A percentile compares a stretch with the other conserved stretches of the same genome.
These are phyloP conservation scores for Stenodema calcarata DNA, from an alignment of 2,888 invertebrate species.

Conservation along the genomic window DNA sequence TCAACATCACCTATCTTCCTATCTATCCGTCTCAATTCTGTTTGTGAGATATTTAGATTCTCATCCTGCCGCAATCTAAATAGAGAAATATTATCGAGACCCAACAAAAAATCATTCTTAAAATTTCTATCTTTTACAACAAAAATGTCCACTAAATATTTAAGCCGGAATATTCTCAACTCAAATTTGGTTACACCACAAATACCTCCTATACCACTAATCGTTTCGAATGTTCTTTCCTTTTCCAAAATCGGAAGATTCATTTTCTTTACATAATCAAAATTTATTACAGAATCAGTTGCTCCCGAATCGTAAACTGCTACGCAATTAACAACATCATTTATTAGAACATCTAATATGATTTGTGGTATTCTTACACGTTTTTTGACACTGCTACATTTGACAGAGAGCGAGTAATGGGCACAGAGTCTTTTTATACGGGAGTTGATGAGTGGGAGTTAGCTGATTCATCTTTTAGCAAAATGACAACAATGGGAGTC, in stretches of 20 bases:
- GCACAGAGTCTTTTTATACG: too few relatives aligned
- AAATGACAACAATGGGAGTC: too few relatives aligned
- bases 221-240: not conserved
- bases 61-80: not conserved
- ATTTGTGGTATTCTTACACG: not conserved
- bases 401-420: too few relatives aligned
- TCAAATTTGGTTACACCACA: not conserved
- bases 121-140: constrained; percentile 18
- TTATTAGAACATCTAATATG: not conserved
- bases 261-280: not conserved
- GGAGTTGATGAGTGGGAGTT: too few relatives aligned
- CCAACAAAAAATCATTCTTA: not conserved
- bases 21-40: not conserved
- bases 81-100: not conserved
- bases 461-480: too few relatives aligned
- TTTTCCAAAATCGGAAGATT: not conserved
- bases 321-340: not conserved
- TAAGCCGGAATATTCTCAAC: not conserved
- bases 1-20: too few relatives aligned
- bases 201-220: not conserved
- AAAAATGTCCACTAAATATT: not conserved
- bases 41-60: not conserved
- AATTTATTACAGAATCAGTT: not conserved
- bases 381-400: too few relatives aligned
- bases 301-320: not conserved